phyloP scores from a whole-genome alignment of 92 coral and sea anemone species.

The Paragorgia papillata region DNA sequence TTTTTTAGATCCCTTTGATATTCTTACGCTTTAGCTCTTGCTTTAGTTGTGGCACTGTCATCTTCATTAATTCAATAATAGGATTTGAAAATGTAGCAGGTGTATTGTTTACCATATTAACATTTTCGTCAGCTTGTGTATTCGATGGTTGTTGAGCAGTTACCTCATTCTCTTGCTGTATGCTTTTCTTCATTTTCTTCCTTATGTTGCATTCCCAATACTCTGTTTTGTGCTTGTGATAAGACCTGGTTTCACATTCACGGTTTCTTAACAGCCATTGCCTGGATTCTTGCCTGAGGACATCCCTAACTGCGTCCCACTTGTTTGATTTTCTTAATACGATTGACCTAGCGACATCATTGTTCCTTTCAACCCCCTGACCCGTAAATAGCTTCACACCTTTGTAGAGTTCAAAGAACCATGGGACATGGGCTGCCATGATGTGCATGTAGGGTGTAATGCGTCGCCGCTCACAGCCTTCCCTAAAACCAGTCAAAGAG shows the following conservation, averaged over 20 bases:
- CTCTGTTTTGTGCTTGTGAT: conserved; percentile 41
- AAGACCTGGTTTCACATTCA: conserved; percentile 45
- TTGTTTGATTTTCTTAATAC: conserved; percentile 55
- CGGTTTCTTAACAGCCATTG: conserved; percentile 54
- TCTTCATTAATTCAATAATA: no score
- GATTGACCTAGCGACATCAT: conserved; percentile 22
- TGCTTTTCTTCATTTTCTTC: conserved; percentile 20
- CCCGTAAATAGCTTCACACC: conserved; percentile 64
- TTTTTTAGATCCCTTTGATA: no score
- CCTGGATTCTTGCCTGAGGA: conserved; percentile 49
- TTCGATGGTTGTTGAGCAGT: no score
- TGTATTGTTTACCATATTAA: no score
- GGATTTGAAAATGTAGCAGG: no score
- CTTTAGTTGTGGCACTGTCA: no score
- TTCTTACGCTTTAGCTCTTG: no score
- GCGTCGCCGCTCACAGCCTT: conserved; percentile 46
- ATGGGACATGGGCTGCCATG: conserved; percentile 60
- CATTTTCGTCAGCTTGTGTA: no score
- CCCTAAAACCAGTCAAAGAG: conserved; percentile 27
- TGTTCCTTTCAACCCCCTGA: conserved; percentile 65
- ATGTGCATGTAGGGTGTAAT: conserved; percentile 66
- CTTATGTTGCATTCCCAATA: conserved; percentile 62
- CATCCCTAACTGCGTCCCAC: conserved; percentile 64
- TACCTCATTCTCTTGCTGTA: conserved; percentile 16
- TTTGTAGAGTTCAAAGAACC: conserved; percentile 46